A percentile compares a stretch with the other conserved stretches of the same genome.
These are phyloP conservation scores for Rhaphigaster nebulosa DNA, from an alignment of 2,888 invertebrate species.

Conservation along the genomic window DNA sequence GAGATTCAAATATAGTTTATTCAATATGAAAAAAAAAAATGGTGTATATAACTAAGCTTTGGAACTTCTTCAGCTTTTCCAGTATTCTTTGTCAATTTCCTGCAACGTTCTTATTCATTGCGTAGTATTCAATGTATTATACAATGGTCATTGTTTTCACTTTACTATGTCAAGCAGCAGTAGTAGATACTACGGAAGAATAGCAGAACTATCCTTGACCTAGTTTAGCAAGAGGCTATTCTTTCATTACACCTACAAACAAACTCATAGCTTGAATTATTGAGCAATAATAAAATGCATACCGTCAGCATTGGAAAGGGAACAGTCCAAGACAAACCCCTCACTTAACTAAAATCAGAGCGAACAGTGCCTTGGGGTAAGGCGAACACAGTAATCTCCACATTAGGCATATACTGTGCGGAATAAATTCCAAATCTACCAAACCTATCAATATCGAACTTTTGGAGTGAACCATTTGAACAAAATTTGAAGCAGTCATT, in stretches of 20 bases:
- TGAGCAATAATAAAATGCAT: conserved; percentile 6
- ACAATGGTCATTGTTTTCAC: neutral
- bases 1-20: too few species aligned
- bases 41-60: too few species aligned
- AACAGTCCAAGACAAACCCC: neutral
- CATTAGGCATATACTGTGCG: neutral
- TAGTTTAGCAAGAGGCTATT: conserved; percentile 15
- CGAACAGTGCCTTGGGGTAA: neutral
- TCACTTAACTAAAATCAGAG: neutral
- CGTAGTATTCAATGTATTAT: too few species aligned
- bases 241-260: neutral
- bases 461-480: neutral
- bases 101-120: too few species aligned
- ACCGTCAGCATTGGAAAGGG: too few species aligned
- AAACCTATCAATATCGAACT: neutral
- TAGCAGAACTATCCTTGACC: neutral
- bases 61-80: too few species aligned
- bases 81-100: too few species aligned
- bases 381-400: neutral
- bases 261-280: neutral
- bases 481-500: neutral
- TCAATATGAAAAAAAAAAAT: too few species aligned
- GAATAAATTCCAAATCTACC: neutral
- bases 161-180: neutral
- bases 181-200: neutral